Conservation (phyloP, 2,888 invertebrate species). For the Cordilura impudica region DNA sequence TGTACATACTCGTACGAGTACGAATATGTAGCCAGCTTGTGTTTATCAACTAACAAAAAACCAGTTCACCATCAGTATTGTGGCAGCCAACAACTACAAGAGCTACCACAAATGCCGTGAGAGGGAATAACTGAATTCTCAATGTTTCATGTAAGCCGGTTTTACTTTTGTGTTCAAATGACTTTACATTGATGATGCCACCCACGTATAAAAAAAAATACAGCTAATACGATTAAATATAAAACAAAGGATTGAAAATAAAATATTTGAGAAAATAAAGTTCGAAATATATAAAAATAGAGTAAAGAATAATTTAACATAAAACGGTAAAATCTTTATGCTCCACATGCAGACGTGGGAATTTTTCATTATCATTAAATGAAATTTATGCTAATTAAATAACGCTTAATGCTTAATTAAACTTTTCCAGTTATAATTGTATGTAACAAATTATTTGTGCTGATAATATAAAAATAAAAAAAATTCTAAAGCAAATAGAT, state of each 20-base stretch:
- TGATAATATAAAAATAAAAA: too few species aligned
- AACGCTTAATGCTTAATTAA: too few species aligned
- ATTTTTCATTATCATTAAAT: too few species aligned
- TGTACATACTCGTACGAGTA: not conserved
- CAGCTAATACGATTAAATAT: not conserved
- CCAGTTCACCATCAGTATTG: not conserved
- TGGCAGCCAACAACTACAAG: not conserved
- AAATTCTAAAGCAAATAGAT: too few species aligned
- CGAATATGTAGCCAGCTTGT: not conserved
- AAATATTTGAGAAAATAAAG: too few species aligned
- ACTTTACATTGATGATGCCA: conserved; percentile 40
- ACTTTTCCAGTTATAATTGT: too few species aligned
- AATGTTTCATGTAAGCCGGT: conserved; percentile 32
- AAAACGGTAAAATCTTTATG: not conserved
- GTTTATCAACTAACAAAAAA: not conserved
- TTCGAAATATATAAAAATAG: not conserved
- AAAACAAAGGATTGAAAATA: too few species aligned
- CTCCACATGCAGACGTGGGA: too few species aligned
- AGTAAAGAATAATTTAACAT: not conserved
- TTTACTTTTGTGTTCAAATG: conserved; percentile 6
- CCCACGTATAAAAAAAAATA: conserved; percentile 23
- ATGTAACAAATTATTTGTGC: too few species aligned
- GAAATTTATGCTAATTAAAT: too few species aligned
- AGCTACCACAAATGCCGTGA: not conserved
- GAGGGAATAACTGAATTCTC: conserved; percentile 14